Evolutionary conservation across 2,888 invertebrate genomes (phyloP).

Genomic region (Lobophora halterata): DNA sequence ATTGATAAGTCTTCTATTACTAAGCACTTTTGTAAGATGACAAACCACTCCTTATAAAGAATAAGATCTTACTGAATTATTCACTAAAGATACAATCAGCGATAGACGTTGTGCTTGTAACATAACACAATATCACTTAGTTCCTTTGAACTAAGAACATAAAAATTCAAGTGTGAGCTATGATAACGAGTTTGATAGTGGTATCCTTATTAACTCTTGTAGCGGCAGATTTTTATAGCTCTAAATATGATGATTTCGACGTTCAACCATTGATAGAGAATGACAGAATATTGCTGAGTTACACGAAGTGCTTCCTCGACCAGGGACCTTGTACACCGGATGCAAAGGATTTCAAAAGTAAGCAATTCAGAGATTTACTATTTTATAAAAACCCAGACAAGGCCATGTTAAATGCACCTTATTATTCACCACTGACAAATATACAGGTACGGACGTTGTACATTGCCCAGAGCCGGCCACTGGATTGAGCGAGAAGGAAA

Average conservation of each 20-base stretch:
- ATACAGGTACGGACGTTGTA: too few relatives aligned
- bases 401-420: too few relatives aligned
- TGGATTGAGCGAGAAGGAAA: too few relatives aligned
- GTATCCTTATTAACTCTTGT: conserved; percentile 34
- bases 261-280: conserved; percentile 84
- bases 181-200: conserved; percentile 28
- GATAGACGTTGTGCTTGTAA: conserved; percentile 2
- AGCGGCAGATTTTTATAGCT: conserved; percentile 78
- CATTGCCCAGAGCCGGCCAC: too few relatives aligned
- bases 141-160: not conserved
- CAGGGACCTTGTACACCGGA: conserved; percentile 86
- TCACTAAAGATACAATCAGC: conserved; percentile 14
- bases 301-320: conserved; percentile 85
- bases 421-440: too few relatives aligned
- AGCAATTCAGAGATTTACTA: too few relatives aligned
- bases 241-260: conserved; percentile 86
- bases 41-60: conserved; percentile 32
- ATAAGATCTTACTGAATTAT: not conserved
- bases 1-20: conserved; percentile 44
- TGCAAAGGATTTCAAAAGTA: conserved; percentile 86
- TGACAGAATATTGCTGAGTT: conserved; percentile 84
- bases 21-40: conserved; percentile 49
- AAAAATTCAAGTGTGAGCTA: not conserved
- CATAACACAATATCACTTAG: not conserved
- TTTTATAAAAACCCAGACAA: too few relatives aligned